phyloP scores from a whole-genome alignment of 2,113 vertebrate species.

The Sprattus sprattus region DNA sequence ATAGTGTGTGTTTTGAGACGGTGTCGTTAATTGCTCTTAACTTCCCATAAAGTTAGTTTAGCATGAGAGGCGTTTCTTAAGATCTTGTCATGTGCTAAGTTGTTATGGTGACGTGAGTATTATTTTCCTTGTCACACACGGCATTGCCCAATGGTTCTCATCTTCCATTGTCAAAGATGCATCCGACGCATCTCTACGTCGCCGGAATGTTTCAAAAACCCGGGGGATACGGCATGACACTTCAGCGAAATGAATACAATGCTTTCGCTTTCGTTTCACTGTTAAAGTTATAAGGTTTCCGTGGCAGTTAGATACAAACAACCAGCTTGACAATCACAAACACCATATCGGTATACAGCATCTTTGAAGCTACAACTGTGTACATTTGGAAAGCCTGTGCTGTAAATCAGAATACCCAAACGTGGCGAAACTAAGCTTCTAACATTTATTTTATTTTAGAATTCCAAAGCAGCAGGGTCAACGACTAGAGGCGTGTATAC shows the following conservation, averaged over 20 bases:
- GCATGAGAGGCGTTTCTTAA: background rate
- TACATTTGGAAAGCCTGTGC: no score
- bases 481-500: no score
- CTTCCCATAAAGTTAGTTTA: background rate
- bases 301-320: background rate
- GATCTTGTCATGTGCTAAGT: slow-evolving; percentile 1
- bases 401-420: no score
- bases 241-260: background rate
- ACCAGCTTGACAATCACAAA: background rate
- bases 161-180: slow-evolving; percentile 15
- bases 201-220: background rate
- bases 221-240: background rate
- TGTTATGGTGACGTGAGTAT: slow-evolving; percentile 15
- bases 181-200: slow-evolving; percentile 4
- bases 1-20: background rate
- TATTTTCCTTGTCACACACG: slow-evolving; percentile 12
- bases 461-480: no score
- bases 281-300: background rate
- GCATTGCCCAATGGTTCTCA: slow-evolving; percentile 13
- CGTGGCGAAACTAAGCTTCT: no score
- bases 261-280: background rate
- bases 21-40: background rate
- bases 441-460: no score
- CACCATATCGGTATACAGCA: no score
- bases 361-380: no score